These are phyloP conservation scores for Lydus trimaculatus DNA, from an alignment of 2,888 invertebrate species.

Conservation along the genomic window DNA sequence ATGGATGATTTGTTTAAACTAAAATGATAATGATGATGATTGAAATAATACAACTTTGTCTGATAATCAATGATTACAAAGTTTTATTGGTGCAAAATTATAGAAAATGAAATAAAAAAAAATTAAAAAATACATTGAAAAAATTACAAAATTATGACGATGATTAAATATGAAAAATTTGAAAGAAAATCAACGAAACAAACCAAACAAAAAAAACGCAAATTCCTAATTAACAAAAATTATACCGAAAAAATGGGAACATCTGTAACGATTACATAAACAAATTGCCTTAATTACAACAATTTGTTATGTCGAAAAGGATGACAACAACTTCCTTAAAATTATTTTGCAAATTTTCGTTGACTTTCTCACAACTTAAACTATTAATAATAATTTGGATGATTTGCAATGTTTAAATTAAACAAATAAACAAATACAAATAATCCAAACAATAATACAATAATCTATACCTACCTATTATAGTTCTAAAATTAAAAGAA, in stretches of 20 bases:
- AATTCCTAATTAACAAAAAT: neutral
- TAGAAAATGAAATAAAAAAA: neutral
- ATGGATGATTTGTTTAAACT: neutral
- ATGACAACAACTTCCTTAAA: neutral
- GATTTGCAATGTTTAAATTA: neutral
- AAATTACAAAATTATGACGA: constrained; percentile 4
- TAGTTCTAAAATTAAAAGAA: neutral
- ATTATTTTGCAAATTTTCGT: neutral
- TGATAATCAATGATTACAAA: constrained; percentile 3
- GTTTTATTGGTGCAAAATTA: constrained; percentile 8
- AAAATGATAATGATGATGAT: neutral
- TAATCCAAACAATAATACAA: neutral
- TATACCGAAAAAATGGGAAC: neutral
- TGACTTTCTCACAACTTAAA: constrained; percentile 2
- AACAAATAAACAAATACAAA: neutral
- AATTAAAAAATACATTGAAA: neutral
- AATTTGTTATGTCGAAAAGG: neutral
- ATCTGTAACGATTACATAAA: neutral
- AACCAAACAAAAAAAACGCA: constrained; percentile 11
- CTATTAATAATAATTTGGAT: neutral
- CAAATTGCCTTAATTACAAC: neutral
- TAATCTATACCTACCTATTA: constrained; percentile 4
- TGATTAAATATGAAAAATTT: constrained; percentile 3
- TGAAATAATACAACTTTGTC: constrained; percentile 8
- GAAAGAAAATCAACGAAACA: constrained; percentile 3